Base-by-base conservation (phyloP, 2,797 vertebrate genomes). In the Gila robusta region DNA sequence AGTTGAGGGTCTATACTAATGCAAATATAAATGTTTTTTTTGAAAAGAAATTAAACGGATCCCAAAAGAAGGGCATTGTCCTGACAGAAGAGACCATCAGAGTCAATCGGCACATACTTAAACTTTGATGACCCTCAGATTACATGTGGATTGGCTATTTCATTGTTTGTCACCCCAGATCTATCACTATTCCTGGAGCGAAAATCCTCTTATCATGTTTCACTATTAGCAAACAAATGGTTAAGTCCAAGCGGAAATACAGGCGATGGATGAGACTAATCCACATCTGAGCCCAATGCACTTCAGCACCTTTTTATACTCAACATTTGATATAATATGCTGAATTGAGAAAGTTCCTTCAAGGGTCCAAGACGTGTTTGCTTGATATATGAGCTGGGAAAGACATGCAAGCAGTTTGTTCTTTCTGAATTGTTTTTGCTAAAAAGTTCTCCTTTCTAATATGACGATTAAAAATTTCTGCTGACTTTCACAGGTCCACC, bases 401-500 rank as follows among this genome's bases (percentile, higher is more conserved):
- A 16, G n/a, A 64, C 26, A 64, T 28, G 6, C 11, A 64, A 28
- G 62, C 1, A 6, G 5, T 2, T 64, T 62, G 16, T 56, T 11
- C 14, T 16, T 26, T 0, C 54, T 4, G 9, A n/a, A 23, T 56
- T 8, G 52, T 41, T 71, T 21, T 39, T 44, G 11, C 39, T 8
- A 44, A 39, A 67, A 35, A 0, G 28, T 69, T 7, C 1, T 6
- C 6, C 14, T 44, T 16, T 23, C 4, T 72, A 17, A 72, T 23
- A 47, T 52, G 49, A 52, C 5, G 5, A 49, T n/a, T 5, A 12
- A 6, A 28, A 0, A 52, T 64, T 44, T 81, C 62, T 26, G 6
- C 32, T 83, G 41, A 49, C 19, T 52, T 52, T n/a, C 2, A 11
- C 56, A 95, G 94, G 71, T 96, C 94, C 69, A 91, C 93, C 59